A percentile compares a stretch with the other conserved stretches of the same genome.
phyloP scores from a whole-genome alignment of 2,888 invertebrate genomes.

The Mesorhabditis spiculigera region DNA sequence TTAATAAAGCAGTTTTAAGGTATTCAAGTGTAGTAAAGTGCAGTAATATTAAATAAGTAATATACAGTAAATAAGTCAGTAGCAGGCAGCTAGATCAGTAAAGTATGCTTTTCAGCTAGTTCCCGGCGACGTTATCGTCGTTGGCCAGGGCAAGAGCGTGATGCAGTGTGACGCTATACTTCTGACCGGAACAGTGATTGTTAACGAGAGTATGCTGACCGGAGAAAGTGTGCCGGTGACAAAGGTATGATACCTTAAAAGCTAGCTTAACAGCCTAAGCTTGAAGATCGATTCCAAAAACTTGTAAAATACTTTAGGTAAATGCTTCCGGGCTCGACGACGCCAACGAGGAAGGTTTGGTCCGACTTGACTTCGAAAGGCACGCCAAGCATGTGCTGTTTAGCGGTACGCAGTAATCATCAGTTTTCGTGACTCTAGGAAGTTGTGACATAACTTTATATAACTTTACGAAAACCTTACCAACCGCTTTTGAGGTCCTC shows the following conservation, averaged over 20 bases:
- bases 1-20: too few species aligned
- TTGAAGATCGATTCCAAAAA: constrained; percentile 19
- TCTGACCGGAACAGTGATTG: constrained; percentile 80
- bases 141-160: constrained; percentile 78
- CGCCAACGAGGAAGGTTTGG: constrained; percentile 22
- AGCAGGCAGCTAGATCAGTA: too few species aligned
- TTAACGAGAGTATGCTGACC: constrained; percentile 90
- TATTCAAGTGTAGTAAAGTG: too few species aligned
- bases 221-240: constrained; percentile 90
- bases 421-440: neutral
- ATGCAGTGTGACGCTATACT: constrained; percentile 75
- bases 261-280: constrained; percentile 15
- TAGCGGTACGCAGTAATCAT: constrained; percentile 76
- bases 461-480: too few species aligned
- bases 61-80: too few species aligned
- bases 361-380: constrained; percentile 68
- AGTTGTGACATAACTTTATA: neutral
- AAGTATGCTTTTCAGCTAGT: constrained; percentile 66
- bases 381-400: constrained; percentile 82
- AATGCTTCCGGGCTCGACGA: constrained; percentile 26
- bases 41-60: too few species aligned
- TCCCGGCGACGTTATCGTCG: constrained; percentile 64
- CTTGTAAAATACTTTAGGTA: neutral
- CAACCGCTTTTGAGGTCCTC: neutral
- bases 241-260: constrained; percentile 65